Evolutionary conservation across 2,888 invertebrate genomes (phyloP).

Genomic region (Catocala fraxini): DNA sequence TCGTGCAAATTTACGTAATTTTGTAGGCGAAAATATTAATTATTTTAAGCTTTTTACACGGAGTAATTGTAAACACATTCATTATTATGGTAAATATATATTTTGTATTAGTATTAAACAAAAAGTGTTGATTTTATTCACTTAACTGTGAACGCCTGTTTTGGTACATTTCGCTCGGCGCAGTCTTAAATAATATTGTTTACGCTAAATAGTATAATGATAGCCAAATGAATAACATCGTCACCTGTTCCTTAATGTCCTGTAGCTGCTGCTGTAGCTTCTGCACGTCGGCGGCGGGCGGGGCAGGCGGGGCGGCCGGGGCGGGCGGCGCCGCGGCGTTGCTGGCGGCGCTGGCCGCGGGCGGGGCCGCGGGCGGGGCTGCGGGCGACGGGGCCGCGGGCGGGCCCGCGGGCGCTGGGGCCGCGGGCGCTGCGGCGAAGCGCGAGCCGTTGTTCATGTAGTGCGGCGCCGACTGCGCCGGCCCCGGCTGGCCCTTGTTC

Average conservation of each 20-base stretch:
- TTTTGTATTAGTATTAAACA: no score
- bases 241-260: constrained; percentile 98
- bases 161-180: no score
- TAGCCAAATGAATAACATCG: no score
- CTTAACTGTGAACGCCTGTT: no score
- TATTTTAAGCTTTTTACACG: no score
- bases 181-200: no score
- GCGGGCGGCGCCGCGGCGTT: constrained; percentile 54
- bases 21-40: no score
- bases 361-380: constrained; percentile 52
- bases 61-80: no score
- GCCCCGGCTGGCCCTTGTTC: constrained; percentile 83
- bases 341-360: constrained; percentile 33
- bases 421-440: constrained; percentile 52
- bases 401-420: constrained; percentile 55
- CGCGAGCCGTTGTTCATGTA: constrained; percentile 82
- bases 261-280: constrained; percentile 92
- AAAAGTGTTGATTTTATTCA: no score
- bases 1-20: no score
- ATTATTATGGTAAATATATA: no score
- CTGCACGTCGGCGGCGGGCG: constrained; percentile 91
- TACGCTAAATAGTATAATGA: no score
- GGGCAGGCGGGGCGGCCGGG: constrained; percentile 39
- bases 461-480: constrained; percentile 78
- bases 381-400: constrained; percentile 55